These are phyloP conservation scores for Oriolus oriolus DNA, from an alignment of 2,113 vertebrate species.

Conservation along the genomic window DNA sequence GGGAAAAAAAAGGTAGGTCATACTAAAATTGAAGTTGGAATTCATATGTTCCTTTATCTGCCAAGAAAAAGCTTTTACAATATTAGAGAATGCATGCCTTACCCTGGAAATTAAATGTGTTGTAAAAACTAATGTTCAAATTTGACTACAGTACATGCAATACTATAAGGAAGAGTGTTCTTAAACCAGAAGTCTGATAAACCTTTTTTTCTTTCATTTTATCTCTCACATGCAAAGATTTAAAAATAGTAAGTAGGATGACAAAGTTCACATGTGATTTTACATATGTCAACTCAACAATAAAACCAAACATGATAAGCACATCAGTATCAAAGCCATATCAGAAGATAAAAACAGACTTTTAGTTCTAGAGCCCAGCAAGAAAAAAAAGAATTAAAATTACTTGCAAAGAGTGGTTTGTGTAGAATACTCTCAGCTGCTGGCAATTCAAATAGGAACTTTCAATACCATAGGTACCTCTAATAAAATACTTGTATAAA, in stretches of 20 bases:
- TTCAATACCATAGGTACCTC: not conserved
- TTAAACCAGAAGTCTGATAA: not conserved
- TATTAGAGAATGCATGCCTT: not conserved
- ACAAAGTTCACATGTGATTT: not conserved
- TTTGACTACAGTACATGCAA: not conserved
- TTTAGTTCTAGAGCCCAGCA: not conserved
- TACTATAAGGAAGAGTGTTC: not conserved
- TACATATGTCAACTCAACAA: not conserved
- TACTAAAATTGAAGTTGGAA: not conserved
- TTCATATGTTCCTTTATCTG: not conserved
- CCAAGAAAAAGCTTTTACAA: not conserved
- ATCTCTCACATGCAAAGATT: not conserved
- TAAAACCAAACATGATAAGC: not conserved
- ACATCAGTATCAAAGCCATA: not conserved
- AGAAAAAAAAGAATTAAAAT: not conserved
- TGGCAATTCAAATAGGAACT: not conserved
- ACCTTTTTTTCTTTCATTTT: not conserved
- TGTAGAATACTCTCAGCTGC: accelerated
- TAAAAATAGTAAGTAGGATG: not conserved
- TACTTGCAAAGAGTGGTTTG: not conserved
- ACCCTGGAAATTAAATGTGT: not conserved
- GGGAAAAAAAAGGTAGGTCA: not conserved
- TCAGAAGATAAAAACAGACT: not conserved
- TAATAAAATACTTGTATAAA: not conserved
- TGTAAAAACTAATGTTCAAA: not conserved